These are phyloP conservation scores for Helicoverpa armigera DNA, from an alignment of 1,140 invertebrate genomes.

Conservation along the genomic window DNA sequence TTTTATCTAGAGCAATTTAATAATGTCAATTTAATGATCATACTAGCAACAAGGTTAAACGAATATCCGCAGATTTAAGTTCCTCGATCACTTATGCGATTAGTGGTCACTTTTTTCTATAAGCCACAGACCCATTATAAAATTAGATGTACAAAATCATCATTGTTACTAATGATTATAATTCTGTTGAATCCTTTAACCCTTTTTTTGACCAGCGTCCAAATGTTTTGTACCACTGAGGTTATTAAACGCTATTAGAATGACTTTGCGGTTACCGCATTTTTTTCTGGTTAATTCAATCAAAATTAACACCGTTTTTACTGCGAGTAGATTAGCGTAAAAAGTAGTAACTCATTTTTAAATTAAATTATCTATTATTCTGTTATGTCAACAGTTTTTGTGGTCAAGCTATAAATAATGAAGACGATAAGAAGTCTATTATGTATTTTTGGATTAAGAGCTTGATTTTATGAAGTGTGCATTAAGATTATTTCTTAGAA, in stretches of 20 bases:
- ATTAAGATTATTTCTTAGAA: neutral
- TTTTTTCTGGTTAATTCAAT: neutral
- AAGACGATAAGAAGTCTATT: too few species aligned
- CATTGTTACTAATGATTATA: neutral
- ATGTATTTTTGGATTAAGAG: neutral
- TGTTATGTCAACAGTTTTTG: conserved; percentile 5
- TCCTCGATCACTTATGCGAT: neutral
- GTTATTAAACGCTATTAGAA: neutral
- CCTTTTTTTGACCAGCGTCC: neutral
- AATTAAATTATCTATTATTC: neutral
- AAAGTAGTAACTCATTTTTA: conserved; percentile 1
- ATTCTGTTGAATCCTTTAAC: neutral
- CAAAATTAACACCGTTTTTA: neutral
- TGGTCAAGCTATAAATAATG: neutral
- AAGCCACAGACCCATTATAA: neutral
- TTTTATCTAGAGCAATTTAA: neutral
- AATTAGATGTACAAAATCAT: neutral
- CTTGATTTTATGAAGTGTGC: neutral
- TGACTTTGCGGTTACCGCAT: neutral
- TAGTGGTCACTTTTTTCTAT: neutral
- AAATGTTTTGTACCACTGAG: neutral
- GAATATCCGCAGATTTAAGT: conserved; percentile 29
- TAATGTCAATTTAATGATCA: neutral
- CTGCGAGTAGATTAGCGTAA: neutral
- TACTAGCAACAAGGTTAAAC: conserved; percentile 40